phyloP scores from a whole-genome alignment of 92 coral and sea anemone genomes.

The Meandrina meandrites region DNA sequence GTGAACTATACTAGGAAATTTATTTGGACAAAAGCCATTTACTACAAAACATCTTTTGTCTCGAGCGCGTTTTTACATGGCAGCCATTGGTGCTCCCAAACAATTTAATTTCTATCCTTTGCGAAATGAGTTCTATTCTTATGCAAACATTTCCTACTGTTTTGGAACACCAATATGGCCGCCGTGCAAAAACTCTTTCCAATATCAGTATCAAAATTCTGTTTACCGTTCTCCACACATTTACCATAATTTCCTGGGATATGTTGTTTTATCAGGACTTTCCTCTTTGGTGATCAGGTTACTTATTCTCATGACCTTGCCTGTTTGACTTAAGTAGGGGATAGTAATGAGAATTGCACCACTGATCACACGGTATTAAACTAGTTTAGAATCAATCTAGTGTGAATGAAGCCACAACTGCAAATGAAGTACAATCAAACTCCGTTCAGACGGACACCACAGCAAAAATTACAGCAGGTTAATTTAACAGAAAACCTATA shows the following conservation, averaged over 20 bases:
- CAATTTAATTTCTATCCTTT: neutral
- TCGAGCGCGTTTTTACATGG: neutral
- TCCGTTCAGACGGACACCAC: neutral
- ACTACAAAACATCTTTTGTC: neutral
- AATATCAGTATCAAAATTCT: neutral
- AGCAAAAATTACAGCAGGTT: no score
- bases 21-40: neutral
- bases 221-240: neutral
- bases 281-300: neutral
- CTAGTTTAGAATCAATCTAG: neutral
- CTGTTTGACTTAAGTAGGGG: neutral
- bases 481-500: neutral
- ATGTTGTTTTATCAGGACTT: neutral
- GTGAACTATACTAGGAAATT: neutral
- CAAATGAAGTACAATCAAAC: neutral
- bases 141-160: neutral
- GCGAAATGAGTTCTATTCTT: neutral
- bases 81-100: neutral
- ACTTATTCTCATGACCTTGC: neutral
- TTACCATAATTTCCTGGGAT: neutral
- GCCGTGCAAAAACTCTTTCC: no score
- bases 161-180: neutral
- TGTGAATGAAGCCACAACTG: neutral
- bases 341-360: neutral
- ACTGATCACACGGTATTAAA: neutral